Conservation (phyloP, 2,113 vertebrate species). For the Chiloscyllium plagiosum region DNA sequence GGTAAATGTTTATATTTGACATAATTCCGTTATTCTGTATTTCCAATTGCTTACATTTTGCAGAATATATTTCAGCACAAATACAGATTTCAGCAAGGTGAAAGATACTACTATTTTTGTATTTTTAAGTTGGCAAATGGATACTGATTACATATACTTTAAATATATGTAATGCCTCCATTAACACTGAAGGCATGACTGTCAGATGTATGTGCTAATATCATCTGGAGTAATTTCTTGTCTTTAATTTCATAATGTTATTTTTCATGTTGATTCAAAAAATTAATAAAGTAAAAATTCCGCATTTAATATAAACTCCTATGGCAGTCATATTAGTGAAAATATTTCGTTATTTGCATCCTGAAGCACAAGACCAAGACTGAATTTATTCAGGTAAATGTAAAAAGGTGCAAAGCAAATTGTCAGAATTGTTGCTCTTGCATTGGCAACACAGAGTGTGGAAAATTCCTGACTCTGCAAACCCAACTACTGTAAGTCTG, state of each 20-base stretch:
- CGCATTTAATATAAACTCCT: neutral
- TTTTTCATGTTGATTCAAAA: neutral
- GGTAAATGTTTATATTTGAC: neutral
- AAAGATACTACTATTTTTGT: neutral
- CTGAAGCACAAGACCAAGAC: neutral
- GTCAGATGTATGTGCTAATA: neutral
- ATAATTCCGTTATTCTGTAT: neutral
- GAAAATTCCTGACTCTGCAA: no score
- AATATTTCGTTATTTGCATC: neutral
- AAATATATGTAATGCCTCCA: neutral
- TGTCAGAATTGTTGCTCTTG: no score
- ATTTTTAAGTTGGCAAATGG: neutral
- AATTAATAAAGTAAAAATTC: neutral
- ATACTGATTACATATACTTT: neutral
- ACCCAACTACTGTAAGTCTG: no score
- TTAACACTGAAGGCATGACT: neutral
- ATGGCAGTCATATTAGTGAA: neutral
- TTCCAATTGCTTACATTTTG: neutral
- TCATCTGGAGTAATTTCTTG: neutral
- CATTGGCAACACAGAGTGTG: no score
- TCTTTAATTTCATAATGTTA: neutral
- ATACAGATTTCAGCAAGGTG: neutral
- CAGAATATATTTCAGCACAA: neutral
- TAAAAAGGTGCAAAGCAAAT: neutral
- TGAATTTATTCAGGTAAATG: neutral